Evolutionary conservation across 2,888 invertebrate species (phyloP).

Genomic region (Thymelicus lineola): DNA sequence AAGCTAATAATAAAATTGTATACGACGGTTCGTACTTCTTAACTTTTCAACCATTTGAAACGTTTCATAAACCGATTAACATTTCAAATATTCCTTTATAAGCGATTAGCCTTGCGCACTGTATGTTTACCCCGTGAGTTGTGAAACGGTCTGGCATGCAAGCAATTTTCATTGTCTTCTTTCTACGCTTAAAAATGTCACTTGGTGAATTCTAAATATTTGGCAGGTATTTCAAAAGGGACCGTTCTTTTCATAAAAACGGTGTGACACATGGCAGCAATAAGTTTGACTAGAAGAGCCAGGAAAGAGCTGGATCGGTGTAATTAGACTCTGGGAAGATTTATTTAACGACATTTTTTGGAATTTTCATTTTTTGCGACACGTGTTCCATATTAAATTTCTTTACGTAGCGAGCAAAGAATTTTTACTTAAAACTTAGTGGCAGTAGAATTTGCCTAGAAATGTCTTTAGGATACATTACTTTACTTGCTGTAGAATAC

Average conservation of each 20-base stretch:
- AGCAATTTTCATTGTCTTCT: constrained; percentile 5
- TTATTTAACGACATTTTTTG: constrained; percentile 75
- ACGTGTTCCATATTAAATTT: constrained; percentile 51
- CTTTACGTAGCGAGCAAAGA: not conserved
- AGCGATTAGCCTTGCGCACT: constrained; percentile 31
- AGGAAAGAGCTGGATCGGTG: constrained; percentile 71
- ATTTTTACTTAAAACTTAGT: constrained; percentile 5
- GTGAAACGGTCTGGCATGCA: not conserved
- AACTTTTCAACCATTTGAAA: constrained; percentile 56
- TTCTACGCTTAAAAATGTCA: constrained; percentile 1
- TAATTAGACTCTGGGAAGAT: constrained; percentile 80
- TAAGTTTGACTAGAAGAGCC: constrained; percentile 71
- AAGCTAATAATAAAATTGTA: constrained; percentile 72
- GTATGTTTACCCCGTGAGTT: not conserved
- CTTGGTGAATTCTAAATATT: constrained; percentile 43
- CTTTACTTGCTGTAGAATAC: too few relatives aligned
- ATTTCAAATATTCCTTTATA: constrained; percentile 38
- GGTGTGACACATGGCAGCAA: constrained; percentile 77
- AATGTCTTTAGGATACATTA: too few relatives aligned
- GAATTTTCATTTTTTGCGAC: constrained; percentile 77
- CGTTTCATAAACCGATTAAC: constrained; percentile 21
- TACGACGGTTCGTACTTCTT: constrained; percentile 60
- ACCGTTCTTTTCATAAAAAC: constrained; percentile 71
- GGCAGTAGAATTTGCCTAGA: not conserved
- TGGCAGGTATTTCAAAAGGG: constrained; percentile 59